A percentile compares a stretch with the other conserved stretches of the same genome.
These are phyloP conservation scores for Campylomormyrus tamandua DNA, from an alignment of 2,113 vertebrate species.

Conservation along the genomic window DNA sequence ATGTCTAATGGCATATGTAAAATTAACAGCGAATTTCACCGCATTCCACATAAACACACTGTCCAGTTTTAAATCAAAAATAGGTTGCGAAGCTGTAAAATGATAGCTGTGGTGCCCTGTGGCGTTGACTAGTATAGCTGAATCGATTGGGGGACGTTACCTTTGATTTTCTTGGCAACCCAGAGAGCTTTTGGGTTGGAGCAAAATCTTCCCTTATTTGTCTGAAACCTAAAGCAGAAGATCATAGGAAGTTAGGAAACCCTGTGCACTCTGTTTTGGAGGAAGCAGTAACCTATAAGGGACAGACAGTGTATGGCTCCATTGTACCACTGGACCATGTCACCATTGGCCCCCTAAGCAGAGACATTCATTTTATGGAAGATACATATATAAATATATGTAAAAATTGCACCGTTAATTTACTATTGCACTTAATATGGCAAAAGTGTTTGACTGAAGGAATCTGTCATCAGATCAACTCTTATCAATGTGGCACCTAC, in stretches of 20 bases:
- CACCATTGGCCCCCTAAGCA: neutral
- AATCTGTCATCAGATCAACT: neutral
- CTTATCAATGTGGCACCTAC: neutral
- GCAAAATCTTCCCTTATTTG: neutral
- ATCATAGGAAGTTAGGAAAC: neutral
- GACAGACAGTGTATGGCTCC: neutral
- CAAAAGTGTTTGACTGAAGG: neutral
- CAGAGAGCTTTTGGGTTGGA: neutral
- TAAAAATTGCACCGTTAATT: neutral
- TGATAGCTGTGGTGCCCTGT: neutral
- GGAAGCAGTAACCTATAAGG: neutral
- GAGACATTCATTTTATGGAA: neutral
- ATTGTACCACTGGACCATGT: too few relatives aligned
- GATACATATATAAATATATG: neutral
- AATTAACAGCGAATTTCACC: neutral
- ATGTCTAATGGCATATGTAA: neutral
- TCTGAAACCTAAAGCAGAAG: neutral
- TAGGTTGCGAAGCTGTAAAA: neutral
- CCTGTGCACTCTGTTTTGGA: neutral
- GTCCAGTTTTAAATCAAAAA: neutral
- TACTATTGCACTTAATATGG: neutral
- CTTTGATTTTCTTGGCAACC: constrained; percentile 5
- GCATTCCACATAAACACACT: neutral
- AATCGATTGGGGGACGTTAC: neutral
- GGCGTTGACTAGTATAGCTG: neutral